Evolutionary conservation across 30 jellyfish, hydroid and myxozoan species (phyloP).

Genomic region (Clytia hemisphaerica): DNA sequence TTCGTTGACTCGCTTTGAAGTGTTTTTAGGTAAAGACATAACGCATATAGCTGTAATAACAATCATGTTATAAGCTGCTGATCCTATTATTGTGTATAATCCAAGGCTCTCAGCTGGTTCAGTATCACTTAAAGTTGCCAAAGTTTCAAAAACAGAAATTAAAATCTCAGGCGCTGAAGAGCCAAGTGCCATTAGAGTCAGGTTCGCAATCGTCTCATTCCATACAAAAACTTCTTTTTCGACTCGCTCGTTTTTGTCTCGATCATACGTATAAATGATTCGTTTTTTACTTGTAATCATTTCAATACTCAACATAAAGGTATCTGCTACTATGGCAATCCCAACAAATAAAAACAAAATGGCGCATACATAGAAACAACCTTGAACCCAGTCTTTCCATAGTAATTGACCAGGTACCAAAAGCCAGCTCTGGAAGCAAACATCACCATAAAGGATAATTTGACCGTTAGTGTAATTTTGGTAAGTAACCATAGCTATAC

Average conservation of each 20-base stretch:
- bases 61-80: constrained; percentile 75
- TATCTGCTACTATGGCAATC: constrained; percentile 86
- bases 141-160: constrained; percentile 82
- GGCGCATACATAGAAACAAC: constrained; percentile 52
- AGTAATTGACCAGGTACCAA: constrained; percentile 72
- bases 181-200: constrained; percentile 90
- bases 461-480: constrained; percentile 57
- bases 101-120: constrained; percentile 47
- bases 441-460: constrained; percentile 43
- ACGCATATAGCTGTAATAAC: constrained; percentile 78
- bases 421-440: constrained; percentile 81
- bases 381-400: constrained; percentile 85
- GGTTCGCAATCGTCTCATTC: constrained; percentile 90
- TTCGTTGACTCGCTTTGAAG: constrained; percentile 55
- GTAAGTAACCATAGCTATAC: not conserved
- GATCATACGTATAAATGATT: constrained; percentile 49
- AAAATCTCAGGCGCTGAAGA: constrained; percentile 92
- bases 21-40: constrained; percentile 47
- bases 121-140: constrained; percentile 31
- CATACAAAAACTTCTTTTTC: constrained; percentile 72
- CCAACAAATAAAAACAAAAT: constrained; percentile 72
- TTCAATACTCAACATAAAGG: constrained; percentile 80
- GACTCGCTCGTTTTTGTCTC: constrained; percentile 49
- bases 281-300: constrained; percentile 85
- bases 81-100: constrained; percentile 69